Evolutionary conservation across 1,140 invertebrate species (phyloP).

Genomic region (Pomacea maculata): DNA sequence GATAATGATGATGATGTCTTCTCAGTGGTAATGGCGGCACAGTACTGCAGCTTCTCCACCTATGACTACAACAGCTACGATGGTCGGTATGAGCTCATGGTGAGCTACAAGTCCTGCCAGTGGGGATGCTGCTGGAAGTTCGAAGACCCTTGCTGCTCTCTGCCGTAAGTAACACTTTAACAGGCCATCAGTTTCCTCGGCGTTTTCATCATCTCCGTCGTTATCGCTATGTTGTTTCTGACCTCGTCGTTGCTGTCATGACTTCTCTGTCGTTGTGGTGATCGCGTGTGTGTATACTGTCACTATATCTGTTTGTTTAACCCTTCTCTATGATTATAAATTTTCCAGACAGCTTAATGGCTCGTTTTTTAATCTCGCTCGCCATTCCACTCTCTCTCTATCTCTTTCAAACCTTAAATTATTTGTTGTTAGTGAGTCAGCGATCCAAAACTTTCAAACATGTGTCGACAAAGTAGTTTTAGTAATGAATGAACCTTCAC

Average conservation of each 20-base stretch:
- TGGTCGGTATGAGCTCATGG: neutral
- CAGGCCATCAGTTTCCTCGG: neutral
- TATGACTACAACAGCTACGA: slow-evolving; percentile 9
- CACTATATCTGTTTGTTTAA: no score
- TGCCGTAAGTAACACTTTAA: slow-evolving; percentile 1
- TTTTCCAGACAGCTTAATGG: neutral
- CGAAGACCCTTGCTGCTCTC: neutral
- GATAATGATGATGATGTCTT: no score
- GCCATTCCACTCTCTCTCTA: neutral
- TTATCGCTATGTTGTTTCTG: neutral
- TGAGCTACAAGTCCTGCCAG: neutral
- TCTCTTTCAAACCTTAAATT: neutral
- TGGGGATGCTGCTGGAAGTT: slow-evolving; percentile 7
- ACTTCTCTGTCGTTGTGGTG: no score
- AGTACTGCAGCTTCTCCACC: slow-evolving; percentile 9
- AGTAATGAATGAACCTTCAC: no score
- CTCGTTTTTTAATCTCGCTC: no score
- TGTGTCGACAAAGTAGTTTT: no score
- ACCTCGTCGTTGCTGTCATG: neutral
- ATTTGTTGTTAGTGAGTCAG: no score
- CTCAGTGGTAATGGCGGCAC: no score
- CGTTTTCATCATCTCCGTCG: neutral
- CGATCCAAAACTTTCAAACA: no score
- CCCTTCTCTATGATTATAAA: no score
- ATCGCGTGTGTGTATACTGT: no score